Evolutionary conservation across 2,113 vertebrate genomes (phyloP), one percentile per base, ranked within the genome.

Genomic region (Siniperca chuatsi): DNA sequence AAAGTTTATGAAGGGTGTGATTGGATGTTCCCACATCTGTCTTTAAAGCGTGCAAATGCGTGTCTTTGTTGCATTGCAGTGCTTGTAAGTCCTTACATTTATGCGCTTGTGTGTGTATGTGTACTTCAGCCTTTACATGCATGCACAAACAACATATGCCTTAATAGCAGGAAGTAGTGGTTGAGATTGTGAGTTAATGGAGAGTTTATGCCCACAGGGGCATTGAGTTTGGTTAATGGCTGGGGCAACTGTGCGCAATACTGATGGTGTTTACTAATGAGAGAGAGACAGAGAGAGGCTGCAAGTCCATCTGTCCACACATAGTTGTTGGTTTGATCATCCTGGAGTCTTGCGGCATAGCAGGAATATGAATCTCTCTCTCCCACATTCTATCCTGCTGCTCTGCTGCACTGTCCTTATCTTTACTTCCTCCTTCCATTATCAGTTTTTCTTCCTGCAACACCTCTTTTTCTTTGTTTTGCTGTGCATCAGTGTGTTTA

Each of bases 1-100:
- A 84, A 75, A 64, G 23, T 91, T 91, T 88, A 90, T 82, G 88
- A 75, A n/a, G 74, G 68, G 83, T 92, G 81, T 87, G 74, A 89
- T 90, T 86, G 74, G 64, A 78, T 86, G 70, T 84, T 81, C 70
- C 54, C 44, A 66, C 75, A 46, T 90, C 78, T 84, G 78, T 79
- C 52, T 83, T 85, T 83, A 78, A 75, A 64, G 29, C 1, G 25
- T 50, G 76, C n/a, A 4, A 55, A 50, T 48, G 75, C 23, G 7
- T 76, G 57, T 85, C 73, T 44, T 50, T 50, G 44, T 68, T 79
- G 54, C 42, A 23, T 6, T 20, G 48, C 46, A 2, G 42, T 48
- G 42, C 33, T 44, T 29, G 35, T 25, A 15, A 18, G 11, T 37
- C n/a, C 12, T 55, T 9, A 13, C 37, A 11, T 74, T 54, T 6